A percentile compares a stretch with the other conserved stretches of the same genome.
Conservation (phyloP, 37 sponge, comb jelly and placozoan species). For the Amphimedon queenslandica region DNA sequence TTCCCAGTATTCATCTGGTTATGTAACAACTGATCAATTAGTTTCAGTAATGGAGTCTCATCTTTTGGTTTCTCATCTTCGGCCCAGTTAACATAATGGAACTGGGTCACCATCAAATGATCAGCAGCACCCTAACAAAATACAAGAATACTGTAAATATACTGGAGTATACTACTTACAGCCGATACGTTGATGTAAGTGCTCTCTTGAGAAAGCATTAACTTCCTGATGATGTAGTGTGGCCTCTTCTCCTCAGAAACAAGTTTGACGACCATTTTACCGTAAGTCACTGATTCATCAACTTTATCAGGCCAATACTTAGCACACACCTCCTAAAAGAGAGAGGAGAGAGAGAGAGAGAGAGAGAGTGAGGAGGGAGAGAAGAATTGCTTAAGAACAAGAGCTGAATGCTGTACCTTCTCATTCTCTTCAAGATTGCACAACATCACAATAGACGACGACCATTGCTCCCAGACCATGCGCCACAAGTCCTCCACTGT, state of each 20-base stretch:
- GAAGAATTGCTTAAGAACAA: neutral
- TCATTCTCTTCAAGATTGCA: constrained; percentile 22
- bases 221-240: constrained; percentile 20
- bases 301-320: constrained; percentile 53
- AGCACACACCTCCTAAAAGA: constrained; percentile 31
- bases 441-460: constrained; percentile 34
- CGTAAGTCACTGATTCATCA: constrained; percentile 8
- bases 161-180: neutral
- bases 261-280: constrained; percentile 38
- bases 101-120: constrained; percentile 36
- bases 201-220: constrained; percentile 13
- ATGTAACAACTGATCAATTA: constrained; percentile 6
- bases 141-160: neutral
- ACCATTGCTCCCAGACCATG: constrained; percentile 33
- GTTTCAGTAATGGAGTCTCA: constrained; percentile 12
- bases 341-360: neutral
- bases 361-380: neutral
- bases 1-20: constrained; percentile 47
- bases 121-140: neutral
- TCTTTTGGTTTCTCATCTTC: constrained; percentile 25
- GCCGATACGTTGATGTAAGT: neutral
- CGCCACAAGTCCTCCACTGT: constrained; percentile 49
- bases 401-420: neutral
- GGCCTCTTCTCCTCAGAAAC: constrained; percentile 1
- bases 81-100: constrained; percentile 59